Conservation (phyloP, 2,888 invertebrate genomes). For the Agelastica alni region DNA sequence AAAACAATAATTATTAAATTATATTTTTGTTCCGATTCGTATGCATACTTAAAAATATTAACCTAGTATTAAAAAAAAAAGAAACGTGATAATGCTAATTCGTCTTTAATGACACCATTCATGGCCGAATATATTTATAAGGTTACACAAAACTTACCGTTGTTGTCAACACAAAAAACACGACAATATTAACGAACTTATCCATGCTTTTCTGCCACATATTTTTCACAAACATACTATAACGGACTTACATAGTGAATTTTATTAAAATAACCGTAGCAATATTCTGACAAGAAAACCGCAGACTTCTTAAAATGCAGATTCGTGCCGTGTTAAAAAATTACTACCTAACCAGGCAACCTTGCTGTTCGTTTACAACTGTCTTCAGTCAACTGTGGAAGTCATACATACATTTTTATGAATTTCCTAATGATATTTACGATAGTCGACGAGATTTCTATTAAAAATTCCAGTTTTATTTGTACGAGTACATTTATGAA, state of each 20-base stretch:
- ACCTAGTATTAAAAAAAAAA: too few relatives aligned
- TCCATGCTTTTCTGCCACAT: not conserved
- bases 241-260: not conserved
- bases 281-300: too few relatives aligned
- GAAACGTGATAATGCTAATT: too few relatives aligned
- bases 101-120: too few relatives aligned
- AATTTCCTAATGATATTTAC: not conserved
- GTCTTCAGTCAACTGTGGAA: conserved; percentile 4
- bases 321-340: not conserved
- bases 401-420: not conserved
- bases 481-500: too few relatives aligned
- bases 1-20: too few relatives aligned
- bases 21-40: too few relatives aligned
- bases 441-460: too few relatives aligned
- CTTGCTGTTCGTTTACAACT: conserved; percentile 3
- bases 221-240: not conserved
- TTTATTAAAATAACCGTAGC: too few relatives aligned
- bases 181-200: not conserved
- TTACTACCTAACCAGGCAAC: conserved; percentile 1
- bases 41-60: too few relatives aligned
- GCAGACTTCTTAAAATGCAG: not conserved
- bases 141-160: not conserved
- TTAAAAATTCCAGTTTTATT: too few relatives aligned
- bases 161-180: not conserved
- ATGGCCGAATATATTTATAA: not conserved